Base-by-base conservation (phyloP, 1,140 invertebrate species). In the Magallana gigas region DNA sequence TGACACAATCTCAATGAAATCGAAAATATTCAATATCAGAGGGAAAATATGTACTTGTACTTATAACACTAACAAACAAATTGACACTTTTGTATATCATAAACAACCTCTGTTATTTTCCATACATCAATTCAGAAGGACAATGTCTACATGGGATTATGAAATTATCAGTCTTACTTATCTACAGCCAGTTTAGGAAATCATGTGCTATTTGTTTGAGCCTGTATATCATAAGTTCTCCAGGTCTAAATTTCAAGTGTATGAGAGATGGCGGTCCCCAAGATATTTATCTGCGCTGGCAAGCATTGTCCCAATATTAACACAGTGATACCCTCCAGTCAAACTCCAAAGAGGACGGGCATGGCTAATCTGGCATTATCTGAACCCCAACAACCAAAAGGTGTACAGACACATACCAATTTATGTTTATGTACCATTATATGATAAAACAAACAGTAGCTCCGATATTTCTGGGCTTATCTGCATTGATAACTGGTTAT, bases 291-390 rank as follows among this genome's bases (percentile, higher is more conserved):
- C 48, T 83, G 56, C 3, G 81, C 48, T 58, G 56, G 81, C 57
- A 57, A 57, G 57, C 81, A 57, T 83, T 57, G 57, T 57, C 48
- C 81, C 48, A 83, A 83, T 83, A 83, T 83, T 83, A 83, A 83
- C 81, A 16, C 18, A 83, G 81, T 83, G 81, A 83, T 83, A 83
- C 81, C 81, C 81, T 58, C 56, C 1, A 57, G 81, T 83, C 81
- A 83, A 83, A 83, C 81, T 83, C 81, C 81, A 83, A 83, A 83
- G 81, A 83, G 56, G 81, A 83, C 56, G 6, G 48, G 23, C 68
- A 71, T 11, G 7, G 18, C 23, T 71, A 71, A 71, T 71, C 68
- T 71, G 68, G 23, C 68, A 71, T 71, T 71, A 71, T 71, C 68
- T 71, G 68, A 71, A 71, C 18, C 68, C 23, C 23, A 29, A 71